Evolutionary conservation across 2,797 vertebrate genomes (phyloP), one percentile per base, ranked within the genome.

Genomic region (Protosalanx chinensis): DNA sequence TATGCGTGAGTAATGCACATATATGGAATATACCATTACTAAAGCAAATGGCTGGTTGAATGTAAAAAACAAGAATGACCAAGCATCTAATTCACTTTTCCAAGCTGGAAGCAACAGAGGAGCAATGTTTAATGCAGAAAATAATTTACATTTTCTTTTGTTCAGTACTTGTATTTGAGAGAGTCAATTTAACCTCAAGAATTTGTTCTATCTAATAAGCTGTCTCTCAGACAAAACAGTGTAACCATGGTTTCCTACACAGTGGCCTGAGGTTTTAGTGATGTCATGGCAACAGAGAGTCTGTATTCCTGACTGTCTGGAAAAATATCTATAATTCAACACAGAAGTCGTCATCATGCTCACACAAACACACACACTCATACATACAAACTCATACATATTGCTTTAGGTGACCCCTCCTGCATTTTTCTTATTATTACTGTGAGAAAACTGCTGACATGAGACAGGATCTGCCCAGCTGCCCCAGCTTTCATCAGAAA

Each of bases 171-270:
- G 27, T 37, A 77, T 64, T 64, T 41, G 69, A 32, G 2, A 41
- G 67, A 49, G 15, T 29, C 10, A n/a, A 5, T 73, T 70, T 60
- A 23, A 63, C 37, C 20, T 13, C 20, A 30, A 41, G 51, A 64
- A 57, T 63, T 20, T 53, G 46, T 60, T 29, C 57, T 46, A 62
- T 73, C 73, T 46, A 70, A 67, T 67, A 63, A 68, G 72, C 32
- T 15, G 5, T 51, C n/a, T 62, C n/a, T 35, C 8, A 61, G 56
- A 72, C 70, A 70, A 33, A 67, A 73, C 60, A 66, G 20, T 30
- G 76, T 82, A 77, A 77, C 80, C 82, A 82, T 80, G 79, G 72
- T 82, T 81, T 81, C 80, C 73, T 57, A 35, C 56, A 41, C 41
- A 5, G 3, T 74, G 72, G 41, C 67, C 68, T 72, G 73, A 65